phyloP scores from a whole-genome alignment of 2,113 vertebrate species.

The Dryoscopus gambensis region DNA sequence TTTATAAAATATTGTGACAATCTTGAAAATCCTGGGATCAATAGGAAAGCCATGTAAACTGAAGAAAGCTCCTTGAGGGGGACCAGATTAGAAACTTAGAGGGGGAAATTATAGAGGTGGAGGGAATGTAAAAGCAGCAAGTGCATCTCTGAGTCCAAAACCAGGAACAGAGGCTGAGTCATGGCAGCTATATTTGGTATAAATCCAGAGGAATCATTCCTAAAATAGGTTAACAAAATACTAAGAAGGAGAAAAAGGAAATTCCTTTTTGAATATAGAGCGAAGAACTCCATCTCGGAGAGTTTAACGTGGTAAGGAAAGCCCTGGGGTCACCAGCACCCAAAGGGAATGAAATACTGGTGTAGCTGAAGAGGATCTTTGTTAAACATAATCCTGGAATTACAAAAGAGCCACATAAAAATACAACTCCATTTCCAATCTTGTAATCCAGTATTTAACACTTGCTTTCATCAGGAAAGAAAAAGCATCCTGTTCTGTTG shows the following conservation, averaged over 20 bases:
- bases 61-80: background rate
- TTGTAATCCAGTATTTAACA: conserved; percentile 4
- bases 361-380: background rate
- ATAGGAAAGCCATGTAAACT: background rate
- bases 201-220: background rate
- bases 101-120: background rate
- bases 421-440: background rate
- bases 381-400: background rate
- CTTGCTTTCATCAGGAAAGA: background rate
- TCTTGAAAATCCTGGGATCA: background rate
- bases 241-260: background rate
- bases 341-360: background rate
- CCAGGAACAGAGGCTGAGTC: conserved; percentile 1
- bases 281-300: background rate
- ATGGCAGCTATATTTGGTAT: background rate
- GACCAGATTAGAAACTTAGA: background rate
- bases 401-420: background rate
- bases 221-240: conserved; percentile 17
- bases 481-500: background rate
- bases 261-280: background rate
- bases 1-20: background rate
- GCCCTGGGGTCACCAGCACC: background rate
- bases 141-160: background rate
- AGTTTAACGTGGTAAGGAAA: background rate
- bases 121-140: background rate